Conservation (phyloP, 2,888 invertebrate species). For the Nemoura dubitans region DNA sequence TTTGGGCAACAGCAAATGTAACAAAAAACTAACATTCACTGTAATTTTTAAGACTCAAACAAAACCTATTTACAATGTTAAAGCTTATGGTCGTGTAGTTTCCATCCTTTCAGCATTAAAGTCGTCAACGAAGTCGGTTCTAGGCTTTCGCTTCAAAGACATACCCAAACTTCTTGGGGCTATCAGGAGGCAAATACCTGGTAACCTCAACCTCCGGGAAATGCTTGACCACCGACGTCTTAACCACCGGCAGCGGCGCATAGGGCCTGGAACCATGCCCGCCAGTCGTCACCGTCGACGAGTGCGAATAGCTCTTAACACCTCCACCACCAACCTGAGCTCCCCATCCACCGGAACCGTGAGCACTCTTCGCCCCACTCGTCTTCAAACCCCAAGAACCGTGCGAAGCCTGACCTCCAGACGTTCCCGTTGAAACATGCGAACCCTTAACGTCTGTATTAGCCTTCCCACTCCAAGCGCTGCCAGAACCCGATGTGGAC, state of each 20-base stretch:
- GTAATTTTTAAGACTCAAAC: background rate
- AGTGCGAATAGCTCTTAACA: background rate
- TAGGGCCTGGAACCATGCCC: background rate
- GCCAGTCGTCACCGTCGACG: background rate
- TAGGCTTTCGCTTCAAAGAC: constrained; percentile 51
- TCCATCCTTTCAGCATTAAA: background rate
- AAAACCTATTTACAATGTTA: background rate
- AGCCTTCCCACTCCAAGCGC: background rate
- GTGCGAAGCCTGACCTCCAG: background rate
- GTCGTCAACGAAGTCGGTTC: background rate
- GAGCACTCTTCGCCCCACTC: too few relatives aligned
- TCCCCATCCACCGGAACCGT: background rate
- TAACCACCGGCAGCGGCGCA: background rate
- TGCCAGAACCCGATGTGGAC: background rate
- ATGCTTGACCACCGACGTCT: background rate
- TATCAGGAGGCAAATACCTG: constrained; percentile 54
- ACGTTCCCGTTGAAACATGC: background rate
- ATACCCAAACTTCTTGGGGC: constrained; percentile 54
- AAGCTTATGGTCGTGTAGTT: background rate
- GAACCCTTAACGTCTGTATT: background rate
- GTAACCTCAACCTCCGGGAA: constrained; percentile 47
- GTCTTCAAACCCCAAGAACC: too few relatives aligned
- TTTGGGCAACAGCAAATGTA: background rate
- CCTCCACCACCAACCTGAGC: background rate
- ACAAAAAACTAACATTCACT: background rate